Base-by-base conservation (phyloP, 2,888 invertebrate species). In the Troilus luridus region DNA sequence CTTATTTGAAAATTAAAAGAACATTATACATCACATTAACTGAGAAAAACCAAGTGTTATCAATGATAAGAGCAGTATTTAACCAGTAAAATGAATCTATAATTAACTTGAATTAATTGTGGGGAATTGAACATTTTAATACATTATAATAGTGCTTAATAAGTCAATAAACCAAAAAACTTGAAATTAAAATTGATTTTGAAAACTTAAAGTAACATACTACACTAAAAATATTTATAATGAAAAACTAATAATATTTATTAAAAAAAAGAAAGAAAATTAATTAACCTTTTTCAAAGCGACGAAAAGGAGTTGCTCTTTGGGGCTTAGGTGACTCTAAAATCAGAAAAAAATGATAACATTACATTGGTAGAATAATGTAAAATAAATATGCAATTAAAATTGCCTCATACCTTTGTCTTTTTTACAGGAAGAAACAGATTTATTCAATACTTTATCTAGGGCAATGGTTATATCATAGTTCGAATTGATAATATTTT, bases 341-440 rank as follows among this genome's bases (percentile, higher is more conserved):
- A 90, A 94, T 98, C 96, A 94, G 96, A 98, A 92, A 96, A 95
- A 93, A 91, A 98, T n/a, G 94, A 60, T 98, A 96, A 88, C 96
- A 21, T 17, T 54, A 24, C 14, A 58, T 59, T 10, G n/a, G 0
- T 21, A 60, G 5, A 56, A 85, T 21, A 56, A 1, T 21, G 11
- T 2, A 21, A 41, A 56, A 85, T 56, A n/a, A 56, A 10, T 11
- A 77, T 8, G 12, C 0, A 77, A 41, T 17, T 41, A 77, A 1
- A 77, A 19, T 17, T 77, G 19, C 41, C 17, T 19, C 1, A 7
- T 67, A 89, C 89, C 89, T 89, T 62, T 54, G 5, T 67, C 64
- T 64, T 89, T 89, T 64, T 89, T 89, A n/a, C 17, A 21, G 19
- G 89, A n/a, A 89, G 89, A 64, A 56, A 58, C 54, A 54, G 90